Evolutionary conservation across 1,140 invertebrate species (phyloP), one percentile per base, ranked within the genome.

Genomic region (Philotrypesis tridentata): DNA sequence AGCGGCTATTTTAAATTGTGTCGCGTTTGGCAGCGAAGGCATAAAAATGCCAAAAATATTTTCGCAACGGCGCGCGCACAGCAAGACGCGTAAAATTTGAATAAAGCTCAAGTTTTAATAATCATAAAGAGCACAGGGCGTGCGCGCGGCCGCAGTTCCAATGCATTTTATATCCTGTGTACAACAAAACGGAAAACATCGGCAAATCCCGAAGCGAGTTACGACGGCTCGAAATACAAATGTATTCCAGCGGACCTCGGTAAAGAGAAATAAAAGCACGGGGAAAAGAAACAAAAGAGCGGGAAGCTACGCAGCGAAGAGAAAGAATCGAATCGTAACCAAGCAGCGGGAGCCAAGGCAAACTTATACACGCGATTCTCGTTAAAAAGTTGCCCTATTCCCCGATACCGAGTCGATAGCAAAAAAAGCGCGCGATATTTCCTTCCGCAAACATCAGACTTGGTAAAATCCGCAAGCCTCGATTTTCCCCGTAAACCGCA

Each of bases 331-430:
- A 31, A 37, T 70, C 67, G 67, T 37, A 70, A 33, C 29, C 7
- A 55, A 55, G n/a, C 21, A 55, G 7, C 48, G 37, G 37, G 40
- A 43, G 40, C 37, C n/a, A 48, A 73, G 71, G 23, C 71, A 48
- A 73, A 73, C 33, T 73, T 48, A 73, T 48, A 31, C 27, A 3
- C 40, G 40, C n/a, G 7, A 73, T 73, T 55, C 71, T 48, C 71
- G 40, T 73, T 73, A 48, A 73, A 73, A 73, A 73, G 71, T 73
- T 73, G 71, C 71, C 40, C 12, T 55, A n/a, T 4, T 55, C 7
- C 48, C 21, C 21, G 48, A 55, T 55, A 5, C 48, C n/a, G 21
- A 55, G 9, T 5, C 4, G 29, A 4, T 37, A 8, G 12, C 5
- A 37, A 31, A 33, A 71, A 37, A 25, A n/a, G n/a, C n/a, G n/a